Base-by-base conservation (phyloP, 2,797 vertebrate species). In the Petrocephalus schoutedeni region DNA sequence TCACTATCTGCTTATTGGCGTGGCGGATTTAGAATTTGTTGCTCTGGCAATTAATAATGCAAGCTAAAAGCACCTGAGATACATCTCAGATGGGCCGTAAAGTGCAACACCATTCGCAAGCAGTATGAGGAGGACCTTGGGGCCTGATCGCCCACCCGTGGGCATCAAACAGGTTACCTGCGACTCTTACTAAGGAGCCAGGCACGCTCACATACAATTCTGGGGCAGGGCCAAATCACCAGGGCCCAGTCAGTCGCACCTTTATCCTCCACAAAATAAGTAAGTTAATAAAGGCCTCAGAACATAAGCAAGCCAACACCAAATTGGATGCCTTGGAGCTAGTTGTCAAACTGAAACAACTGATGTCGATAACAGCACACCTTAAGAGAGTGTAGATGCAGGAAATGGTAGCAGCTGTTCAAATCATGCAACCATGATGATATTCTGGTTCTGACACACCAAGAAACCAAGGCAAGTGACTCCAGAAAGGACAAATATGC, bases 1-100 rank as follows among this genome's bases (percentile, higher is more conserved):
- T 83, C 80, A 83, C 80, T 83, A 83, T 83, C 80, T 51, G 49
- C 21, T 54, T 83, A 83, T 54, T 83, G 53, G 45, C 80, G 21
- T 7, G 0, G 19, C 9, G 49, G 80, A 53, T 49, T 53, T 54
- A 53, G n/a, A 83, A 83, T 83, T 53, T 12, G 49, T 83, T 83
- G 53, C 10, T 83, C 49, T n/a, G 21, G 8, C 4, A n/a, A 83
- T 49, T 83, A 77, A 77, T 77, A 49, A 77, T n/a, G 41, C 71
- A 49, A 71, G 64, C 1, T 16, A 77, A 77, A 41, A 77, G 41
- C 71, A n/a, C 7, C 41, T 49, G 16, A 41, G 36, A n/a, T 32
- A 32, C 16, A 45, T 14, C 71, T 45, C 28, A 77, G 32, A 45
- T 41, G 71, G 6, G 71, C 16, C 16, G 32, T n/a, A 41, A 45